Percentiles rank a stretch among this genome's conserved stretches.
Conservation (phyloP, 53 echinoderm and acorn worm species). For the Holothuria scabra region DNA sequence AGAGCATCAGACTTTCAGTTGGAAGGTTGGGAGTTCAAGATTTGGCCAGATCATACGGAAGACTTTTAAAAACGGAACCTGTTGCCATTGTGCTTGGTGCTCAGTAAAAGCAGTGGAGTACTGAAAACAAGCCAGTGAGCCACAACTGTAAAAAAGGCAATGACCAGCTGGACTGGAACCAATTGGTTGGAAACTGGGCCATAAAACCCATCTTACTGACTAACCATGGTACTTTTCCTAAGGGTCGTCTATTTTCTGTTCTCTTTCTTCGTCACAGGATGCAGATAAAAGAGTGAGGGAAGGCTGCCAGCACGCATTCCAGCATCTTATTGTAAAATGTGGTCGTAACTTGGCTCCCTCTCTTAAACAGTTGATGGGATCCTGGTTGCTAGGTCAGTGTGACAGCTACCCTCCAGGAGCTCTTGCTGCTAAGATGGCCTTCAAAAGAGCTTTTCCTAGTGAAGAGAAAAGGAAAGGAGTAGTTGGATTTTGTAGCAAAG, state of each 20-base stretch:
- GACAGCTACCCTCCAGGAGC: conserved; percentile 86
- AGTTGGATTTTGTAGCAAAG: conserved; percentile 80
- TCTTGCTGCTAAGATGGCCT: conserved; percentile 78
- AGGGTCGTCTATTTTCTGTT: background rate
- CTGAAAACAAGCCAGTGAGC: too few species aligned
- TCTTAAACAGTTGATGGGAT: conserved; percentile 86
- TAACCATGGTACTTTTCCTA: too few species aligned
- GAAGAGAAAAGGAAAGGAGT: conserved; percentile 79
- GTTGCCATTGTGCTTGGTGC: too few species aligned
- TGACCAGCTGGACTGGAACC: too few species aligned
- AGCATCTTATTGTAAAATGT: conserved; percentile 69
- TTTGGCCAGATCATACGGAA: too few species aligned
- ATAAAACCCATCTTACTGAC: too few species aligned
- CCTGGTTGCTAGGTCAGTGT: conserved; percentile 88
- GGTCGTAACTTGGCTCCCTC: conserved; percentile 90
- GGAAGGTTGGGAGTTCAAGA: too few species aligned
- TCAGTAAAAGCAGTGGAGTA: too few species aligned
- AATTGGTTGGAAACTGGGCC: too few species aligned
- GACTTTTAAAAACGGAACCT: too few species aligned
- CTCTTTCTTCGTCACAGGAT: conserved; percentile 59
- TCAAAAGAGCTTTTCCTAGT: conserved; percentile 73
- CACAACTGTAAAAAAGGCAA: too few species aligned
- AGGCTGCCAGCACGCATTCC: conserved; percentile 83
- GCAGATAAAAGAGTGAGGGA: conserved; percentile 91
- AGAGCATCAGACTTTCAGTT: too few species aligned